These are phyloP conservation scores for Elanus axillaris DNA, from an alignment of 2,113 vertebrate species.

Conservation along the genomic window DNA sequence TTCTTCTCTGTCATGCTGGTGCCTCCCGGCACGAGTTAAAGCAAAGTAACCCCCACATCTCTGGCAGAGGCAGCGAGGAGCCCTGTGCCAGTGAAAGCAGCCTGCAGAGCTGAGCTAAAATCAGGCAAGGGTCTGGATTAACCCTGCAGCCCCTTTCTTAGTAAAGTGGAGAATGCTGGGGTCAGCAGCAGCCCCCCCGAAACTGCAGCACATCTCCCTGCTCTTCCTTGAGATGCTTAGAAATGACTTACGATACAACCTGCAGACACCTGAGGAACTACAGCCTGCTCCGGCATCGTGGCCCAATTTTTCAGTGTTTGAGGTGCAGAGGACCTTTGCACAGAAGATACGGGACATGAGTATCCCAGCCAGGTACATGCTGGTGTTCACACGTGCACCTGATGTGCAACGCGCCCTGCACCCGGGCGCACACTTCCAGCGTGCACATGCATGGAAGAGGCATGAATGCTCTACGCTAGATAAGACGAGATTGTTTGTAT, in stretches of 20 bases:
- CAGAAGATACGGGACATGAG: not conserved
- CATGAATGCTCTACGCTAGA: not conserved
- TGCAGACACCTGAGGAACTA: not conserved
- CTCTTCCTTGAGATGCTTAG: not conserved
- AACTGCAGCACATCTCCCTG: not conserved
- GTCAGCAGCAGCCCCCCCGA: not conserved
- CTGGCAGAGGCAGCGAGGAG: not conserved
- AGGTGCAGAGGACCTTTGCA: not conserved
- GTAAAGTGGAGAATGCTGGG: accelerated
- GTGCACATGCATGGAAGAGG: not conserved
- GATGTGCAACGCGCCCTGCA: not conserved
- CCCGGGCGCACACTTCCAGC: not conserved
- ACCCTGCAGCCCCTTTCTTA: not conserved
- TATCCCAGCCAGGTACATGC: not conserved
- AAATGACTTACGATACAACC: not conserved
- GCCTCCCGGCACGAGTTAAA: not conserved
- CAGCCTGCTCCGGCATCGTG: not conserved
- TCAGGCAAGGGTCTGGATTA: not conserved
- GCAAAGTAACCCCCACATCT: not conserved
- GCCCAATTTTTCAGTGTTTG: not conserved
- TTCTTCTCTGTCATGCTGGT: not conserved
- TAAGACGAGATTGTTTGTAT: not conserved
- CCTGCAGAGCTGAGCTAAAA: not conserved
- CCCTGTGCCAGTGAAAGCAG: not conserved
- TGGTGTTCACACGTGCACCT: not conserved